Evolutionary conservation across 2,888 invertebrate genomes (phyloP).

Genomic region (Drosophila affinis): DNA sequence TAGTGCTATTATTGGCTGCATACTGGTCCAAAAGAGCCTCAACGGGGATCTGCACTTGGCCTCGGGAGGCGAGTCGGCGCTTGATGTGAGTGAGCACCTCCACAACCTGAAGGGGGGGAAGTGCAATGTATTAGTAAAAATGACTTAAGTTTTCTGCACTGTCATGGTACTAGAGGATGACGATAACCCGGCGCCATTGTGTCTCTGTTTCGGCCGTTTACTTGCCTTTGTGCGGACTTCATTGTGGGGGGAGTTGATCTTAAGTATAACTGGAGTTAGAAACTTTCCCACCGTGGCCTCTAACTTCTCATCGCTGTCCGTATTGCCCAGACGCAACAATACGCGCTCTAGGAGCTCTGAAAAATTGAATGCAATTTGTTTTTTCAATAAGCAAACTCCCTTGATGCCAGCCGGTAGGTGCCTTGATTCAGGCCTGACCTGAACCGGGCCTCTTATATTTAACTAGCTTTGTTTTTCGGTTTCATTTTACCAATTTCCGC

Average conservation of each 20-base stretch:
- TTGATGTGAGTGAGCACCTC: conserved; percentile 96
- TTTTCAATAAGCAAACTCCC: neutral
- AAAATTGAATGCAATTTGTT: neutral
- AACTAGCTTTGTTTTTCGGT: neutral
- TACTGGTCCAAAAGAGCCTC: conserved; percentile 92
- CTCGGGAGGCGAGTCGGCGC: conserved; percentile 93
- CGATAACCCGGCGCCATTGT: neutral
- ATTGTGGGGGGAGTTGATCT: conserved; percentile 94
- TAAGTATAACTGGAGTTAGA: conserved; percentile 94
- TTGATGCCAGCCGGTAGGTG: neutral
- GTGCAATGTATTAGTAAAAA: conserved; percentile 21
- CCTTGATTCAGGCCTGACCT: neutral
- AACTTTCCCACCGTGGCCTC: conserved; percentile 91
- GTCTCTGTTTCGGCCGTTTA: neutral
- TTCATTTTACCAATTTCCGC: conserved; percentile 82
- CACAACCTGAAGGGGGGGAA: conserved; percentile 88
- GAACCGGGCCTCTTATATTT: neutral
- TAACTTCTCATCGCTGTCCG: conserved; percentile 94
- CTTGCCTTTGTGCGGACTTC: conserved; percentile 88
- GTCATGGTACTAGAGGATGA: conserved; percentile 41
- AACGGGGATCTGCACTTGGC: conserved; percentile 93
- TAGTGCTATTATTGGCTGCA: conserved; percentile 88
- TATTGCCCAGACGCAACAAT: conserved; percentile 93
- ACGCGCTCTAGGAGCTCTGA: conserved; percentile 94
- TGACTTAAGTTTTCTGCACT: conserved; percentile 35